phyloP scores from a whole-genome alignment of 2,888 invertebrate species.

The Coelogynopora nodosa region DNA sequence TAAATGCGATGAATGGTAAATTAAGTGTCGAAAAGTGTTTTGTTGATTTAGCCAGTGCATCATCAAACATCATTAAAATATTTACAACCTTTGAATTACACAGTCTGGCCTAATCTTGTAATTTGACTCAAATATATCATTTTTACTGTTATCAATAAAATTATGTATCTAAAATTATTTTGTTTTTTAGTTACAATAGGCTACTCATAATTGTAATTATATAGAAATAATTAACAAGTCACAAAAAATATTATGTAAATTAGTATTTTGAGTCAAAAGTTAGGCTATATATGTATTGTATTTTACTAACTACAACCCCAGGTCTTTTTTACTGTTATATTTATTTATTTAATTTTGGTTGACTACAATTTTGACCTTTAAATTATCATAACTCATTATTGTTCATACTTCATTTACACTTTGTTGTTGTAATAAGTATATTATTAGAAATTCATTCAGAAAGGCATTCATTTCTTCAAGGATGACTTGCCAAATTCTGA shows the following conservation, averaged over 20 bases:
- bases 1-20: no score
- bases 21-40: no score
- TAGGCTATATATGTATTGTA: no score
- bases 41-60: no score
- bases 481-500: no score
- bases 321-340: constrained; percentile 19
- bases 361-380: background rate
- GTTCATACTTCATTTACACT: constrained; percentile 18
- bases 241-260: constrained; percentile 16
- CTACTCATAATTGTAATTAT: background rate
- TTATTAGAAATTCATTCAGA: background rate
- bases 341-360: constrained; percentile 7
- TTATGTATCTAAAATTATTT: constrained; percentile 2
- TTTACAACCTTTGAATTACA: no score
- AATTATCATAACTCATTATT: constrained; percentile 27
- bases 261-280: constrained; percentile 17
- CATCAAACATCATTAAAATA: no score
- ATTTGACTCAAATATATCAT: background rate
- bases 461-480: no score
- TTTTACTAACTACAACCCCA: constrained; percentile 16
- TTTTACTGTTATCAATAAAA: constrained; percentile 24
- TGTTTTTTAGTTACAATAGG: constrained; percentile 15
- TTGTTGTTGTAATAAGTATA: constrained; percentile 12
- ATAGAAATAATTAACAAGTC: constrained; percentile 9
- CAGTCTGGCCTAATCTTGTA: background rate